Conservation (phyloP, 2,797 vertebrate species). For the Ciconia nigra region DNA sequence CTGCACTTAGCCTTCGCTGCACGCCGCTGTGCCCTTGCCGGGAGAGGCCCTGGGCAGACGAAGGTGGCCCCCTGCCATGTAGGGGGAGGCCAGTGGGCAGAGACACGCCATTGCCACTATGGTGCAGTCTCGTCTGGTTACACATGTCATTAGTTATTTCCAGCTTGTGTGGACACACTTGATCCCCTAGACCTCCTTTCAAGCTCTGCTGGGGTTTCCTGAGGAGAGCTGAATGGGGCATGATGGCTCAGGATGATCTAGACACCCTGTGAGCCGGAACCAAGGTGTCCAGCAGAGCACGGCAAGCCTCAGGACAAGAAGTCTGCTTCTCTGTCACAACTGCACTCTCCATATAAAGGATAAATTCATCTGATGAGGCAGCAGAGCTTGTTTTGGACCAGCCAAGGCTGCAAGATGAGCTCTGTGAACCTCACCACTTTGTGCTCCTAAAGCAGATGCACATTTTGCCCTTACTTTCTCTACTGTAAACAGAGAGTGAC, state of each 20-base stretch:
- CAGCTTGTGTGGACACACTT: neutral
- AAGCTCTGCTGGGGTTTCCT: neutral
- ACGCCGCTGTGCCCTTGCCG: rapidly evolving
- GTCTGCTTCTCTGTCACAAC: neutral
- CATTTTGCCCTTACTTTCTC: neutral
- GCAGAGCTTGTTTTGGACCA: neutral
- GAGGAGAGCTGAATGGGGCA: neutral
- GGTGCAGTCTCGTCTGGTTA: neutral
- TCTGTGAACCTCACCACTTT: neutral
- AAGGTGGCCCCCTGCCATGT: rapidly evolving
- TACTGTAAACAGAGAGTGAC: neutral
- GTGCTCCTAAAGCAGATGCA: neutral
- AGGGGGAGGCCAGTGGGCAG: rapidly evolving
- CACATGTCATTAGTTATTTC: neutral
- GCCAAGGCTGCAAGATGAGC: neutral
- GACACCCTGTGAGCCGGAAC: neutral
- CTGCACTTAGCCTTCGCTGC: no score
- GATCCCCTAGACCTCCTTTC: neutral
- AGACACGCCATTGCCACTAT: rapidly evolving
- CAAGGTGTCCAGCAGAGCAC: neutral
- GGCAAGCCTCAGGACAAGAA: neutral
- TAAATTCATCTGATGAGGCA: neutral
- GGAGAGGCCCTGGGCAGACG: neutral
- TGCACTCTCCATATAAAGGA: neutral
- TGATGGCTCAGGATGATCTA: neutral